Evolutionary conservation across 2,113 vertebrate species (phyloP).

Genomic region (Leucopternis melanops): DNA sequence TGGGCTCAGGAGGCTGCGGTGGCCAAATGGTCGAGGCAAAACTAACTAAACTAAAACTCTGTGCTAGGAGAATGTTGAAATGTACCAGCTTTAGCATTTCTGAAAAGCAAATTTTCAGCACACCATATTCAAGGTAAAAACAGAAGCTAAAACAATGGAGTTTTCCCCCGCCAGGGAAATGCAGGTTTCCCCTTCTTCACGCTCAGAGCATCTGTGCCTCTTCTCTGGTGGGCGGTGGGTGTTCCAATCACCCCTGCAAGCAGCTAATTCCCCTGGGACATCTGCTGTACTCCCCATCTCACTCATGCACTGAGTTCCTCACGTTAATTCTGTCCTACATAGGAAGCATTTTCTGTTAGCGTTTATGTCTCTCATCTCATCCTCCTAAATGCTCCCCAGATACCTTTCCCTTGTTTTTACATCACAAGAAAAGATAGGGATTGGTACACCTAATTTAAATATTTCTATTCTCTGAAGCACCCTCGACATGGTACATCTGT

Average conservation of each 20-base stretch:
- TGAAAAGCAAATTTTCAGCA: not conserved
- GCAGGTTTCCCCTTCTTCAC: not conserved
- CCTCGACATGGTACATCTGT: not conserved
- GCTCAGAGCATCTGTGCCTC: not conserved
- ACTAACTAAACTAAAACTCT: not conserved
- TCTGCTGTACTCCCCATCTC: not conserved
- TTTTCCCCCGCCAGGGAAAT: not conserved
- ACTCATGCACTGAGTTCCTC: fast-evolving
- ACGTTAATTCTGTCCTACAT: not conserved
- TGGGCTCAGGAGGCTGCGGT: fast-evolving
- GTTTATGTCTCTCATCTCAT: not conserved
- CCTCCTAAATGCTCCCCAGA: not conserved
- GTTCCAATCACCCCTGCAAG: no score
- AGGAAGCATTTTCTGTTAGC: not conserved
- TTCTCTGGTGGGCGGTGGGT: fast-evolving
- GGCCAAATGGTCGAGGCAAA: not conserved
- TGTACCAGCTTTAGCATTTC: not conserved
- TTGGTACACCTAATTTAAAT: not conserved
- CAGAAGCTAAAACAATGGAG: not conserved
- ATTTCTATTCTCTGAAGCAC: not conserved
- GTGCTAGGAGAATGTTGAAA: not conserved
- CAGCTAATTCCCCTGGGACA: fast-evolving
- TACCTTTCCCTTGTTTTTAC: not conserved
- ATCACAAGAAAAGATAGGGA: not conserved
- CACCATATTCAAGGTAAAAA: not conserved